A percentile compares a stretch with the other conserved stretches of the same genome.
phyloP scores from a whole-genome alignment of 2,797 vertebrate genomes.

The Sebastes melanostomus region DNA sequence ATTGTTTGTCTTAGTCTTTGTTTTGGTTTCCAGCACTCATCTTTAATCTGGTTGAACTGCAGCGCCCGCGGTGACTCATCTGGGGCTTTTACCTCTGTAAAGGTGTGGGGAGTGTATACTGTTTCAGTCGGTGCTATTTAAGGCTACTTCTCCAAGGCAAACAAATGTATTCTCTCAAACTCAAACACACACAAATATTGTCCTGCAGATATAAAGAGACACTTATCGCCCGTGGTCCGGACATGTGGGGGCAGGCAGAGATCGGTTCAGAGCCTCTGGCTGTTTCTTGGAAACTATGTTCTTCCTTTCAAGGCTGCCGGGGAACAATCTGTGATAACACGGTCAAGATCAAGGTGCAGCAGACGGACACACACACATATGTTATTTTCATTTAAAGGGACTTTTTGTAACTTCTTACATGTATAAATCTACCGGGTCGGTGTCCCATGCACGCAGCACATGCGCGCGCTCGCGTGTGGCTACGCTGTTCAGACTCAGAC shows the following conservation, averaged over 20 bases:
- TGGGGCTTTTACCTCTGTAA: slow-evolving; percentile 25
- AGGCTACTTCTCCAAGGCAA: not conserved
- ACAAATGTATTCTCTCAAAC: not conserved
- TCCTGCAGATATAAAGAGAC: slow-evolving; percentile 1
- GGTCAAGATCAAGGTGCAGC: slow-evolving; percentile 15
- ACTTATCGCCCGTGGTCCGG: slow-evolving; percentile 4
- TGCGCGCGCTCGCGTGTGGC: no score
- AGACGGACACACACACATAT: not conserved
- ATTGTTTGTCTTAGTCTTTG: slow-evolving; percentile 44
- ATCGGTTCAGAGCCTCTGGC: not conserved
- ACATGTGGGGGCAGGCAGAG: slow-evolving; percentile 51
- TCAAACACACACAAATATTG: not conserved
- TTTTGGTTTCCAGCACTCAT: slow-evolving; percentile 29
- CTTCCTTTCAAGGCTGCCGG: not conserved
- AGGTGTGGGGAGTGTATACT: not conserved
- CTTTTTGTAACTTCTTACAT: no score
- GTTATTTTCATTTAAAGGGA: not conserved
- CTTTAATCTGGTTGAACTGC: not conserved
- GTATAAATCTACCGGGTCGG: no score
- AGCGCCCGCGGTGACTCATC: slow-evolving; percentile 29
- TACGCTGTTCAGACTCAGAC: no score
- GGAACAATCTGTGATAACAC: slow-evolving; percentile 15
- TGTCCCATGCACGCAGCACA: no score
- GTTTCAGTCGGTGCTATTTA: not conserved
- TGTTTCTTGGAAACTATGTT: slow-evolving; percentile 13